Evolutionary conservation across 2,113 vertebrate species (phyloP).

Genomic region (Trichomycterus rosablanca): DNA sequence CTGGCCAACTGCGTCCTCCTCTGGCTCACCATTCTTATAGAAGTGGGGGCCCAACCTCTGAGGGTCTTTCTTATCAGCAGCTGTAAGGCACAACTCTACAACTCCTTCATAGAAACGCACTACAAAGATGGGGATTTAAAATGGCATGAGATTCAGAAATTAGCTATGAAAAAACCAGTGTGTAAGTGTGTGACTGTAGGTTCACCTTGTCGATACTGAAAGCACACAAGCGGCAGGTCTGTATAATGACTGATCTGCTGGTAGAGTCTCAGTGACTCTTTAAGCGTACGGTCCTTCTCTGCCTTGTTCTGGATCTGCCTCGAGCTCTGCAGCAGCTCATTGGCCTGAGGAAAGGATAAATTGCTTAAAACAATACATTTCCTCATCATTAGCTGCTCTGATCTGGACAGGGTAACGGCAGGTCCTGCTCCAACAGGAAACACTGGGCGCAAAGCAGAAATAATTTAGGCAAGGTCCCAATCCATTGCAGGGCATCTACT

Average conservation of each 20-base stretch:
- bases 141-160: no score
- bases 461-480: no score
- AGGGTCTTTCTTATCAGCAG: slow-evolving; percentile 93
- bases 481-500: no score
- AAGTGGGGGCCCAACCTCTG: slow-evolving; percentile 94
- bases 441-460: no score
- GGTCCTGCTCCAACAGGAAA: no score
- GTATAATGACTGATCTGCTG: slow-evolving; percentile 93
- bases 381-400: no score
- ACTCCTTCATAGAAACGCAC: slow-evolving; percentile 97
- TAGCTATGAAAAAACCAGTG: no score
- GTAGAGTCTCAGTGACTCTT: slow-evolving; percentile 88
- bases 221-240: slow-evolving; percentile 86
- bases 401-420: no score
- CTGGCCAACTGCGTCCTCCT: slow-evolving; percentile 83
- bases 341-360: slow-evolving; percentile 73
- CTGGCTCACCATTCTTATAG: slow-evolving; percentile 96
- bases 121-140: slow-evolving; percentile 48
- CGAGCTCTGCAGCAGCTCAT: slow-evolving; percentile 89
- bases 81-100: slow-evolving; percentile 88
- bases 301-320: slow-evolving; percentile 86
- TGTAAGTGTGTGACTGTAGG: background rate
- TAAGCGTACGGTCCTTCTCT: slow-evolving; percentile 85
- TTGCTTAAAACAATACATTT: no score
- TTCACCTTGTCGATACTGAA: slow-evolving; percentile 90